These are phyloP conservation scores for Trachymyrmex cornetzi DNA, from an alignment of 1,140 invertebrate species.

Conservation along the genomic window DNA sequence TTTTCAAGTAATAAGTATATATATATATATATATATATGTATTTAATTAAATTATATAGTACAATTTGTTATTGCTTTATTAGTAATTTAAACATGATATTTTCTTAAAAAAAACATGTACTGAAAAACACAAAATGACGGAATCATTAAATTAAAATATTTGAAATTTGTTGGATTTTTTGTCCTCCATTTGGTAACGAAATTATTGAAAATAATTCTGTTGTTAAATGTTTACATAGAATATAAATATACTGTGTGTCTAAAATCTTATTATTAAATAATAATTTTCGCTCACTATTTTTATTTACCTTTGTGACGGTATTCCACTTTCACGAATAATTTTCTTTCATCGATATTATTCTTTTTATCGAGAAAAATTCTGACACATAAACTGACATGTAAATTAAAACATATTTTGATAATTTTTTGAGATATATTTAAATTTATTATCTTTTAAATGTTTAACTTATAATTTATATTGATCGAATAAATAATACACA, in stretches of 20 bases:
- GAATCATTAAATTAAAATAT: background rate
- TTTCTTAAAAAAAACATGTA: background rate
- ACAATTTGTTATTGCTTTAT: background rate
- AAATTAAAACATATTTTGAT: background rate
- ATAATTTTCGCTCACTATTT: constrained; percentile 2
- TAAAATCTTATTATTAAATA: background rate
- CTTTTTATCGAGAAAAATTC: background rate
- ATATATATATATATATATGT: background rate
- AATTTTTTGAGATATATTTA: background rate
- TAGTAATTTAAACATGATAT: background rate
- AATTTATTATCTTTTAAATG: background rate
- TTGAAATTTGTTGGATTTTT: background rate
- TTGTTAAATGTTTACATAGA: background rate
- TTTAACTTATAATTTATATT: constrained; percentile 19
- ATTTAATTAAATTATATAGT: background rate
- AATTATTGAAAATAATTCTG: background rate
- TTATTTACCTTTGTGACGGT: background rate
- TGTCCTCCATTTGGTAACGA: background rate
- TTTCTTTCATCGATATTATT: background rate
- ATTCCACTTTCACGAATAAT: constrained; percentile 1
- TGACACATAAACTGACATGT: background rate
- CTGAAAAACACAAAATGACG: background rate
- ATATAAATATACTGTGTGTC: background rate
- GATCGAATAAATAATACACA: background rate
- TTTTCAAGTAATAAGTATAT: background rate